phyloP scores from a whole-genome alignment of 2,888 invertebrate species.

The Brassicogethes aeneus region DNA sequence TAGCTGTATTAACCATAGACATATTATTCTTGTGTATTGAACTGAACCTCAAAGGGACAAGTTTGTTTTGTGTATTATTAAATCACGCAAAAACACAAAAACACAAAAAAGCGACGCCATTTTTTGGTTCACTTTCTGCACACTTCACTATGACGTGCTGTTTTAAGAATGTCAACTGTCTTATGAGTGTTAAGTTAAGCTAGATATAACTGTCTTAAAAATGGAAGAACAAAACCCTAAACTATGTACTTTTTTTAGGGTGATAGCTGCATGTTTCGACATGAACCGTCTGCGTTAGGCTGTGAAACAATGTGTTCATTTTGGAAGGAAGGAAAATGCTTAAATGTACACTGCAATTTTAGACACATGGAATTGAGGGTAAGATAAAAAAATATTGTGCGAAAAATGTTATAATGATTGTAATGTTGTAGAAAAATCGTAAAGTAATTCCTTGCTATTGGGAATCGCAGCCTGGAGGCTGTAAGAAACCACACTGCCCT shows the following conservation, averaged over 20 bases:
- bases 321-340: conserved; percentile 77
- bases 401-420: neutral
- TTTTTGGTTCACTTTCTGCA: no score
- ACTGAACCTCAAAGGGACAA: no score
- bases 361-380: conserved; percentile 81
- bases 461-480: conserved; percentile 79
- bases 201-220: no score
- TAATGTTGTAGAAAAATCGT: conserved; percentile 60
- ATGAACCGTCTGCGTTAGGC: conserved; percentile 74
- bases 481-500: conserved; percentile 76
- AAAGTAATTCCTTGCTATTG: conserved; percentile 79
- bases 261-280: conserved; percentile 71
- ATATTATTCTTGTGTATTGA: no score
- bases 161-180: no score
- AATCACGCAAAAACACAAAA: no score
- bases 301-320: conserved; percentile 73
- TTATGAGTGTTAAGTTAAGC: no score
- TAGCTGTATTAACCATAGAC: no score
- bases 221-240: no score
- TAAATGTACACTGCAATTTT: conserved; percentile 67
- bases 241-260: conserved; percentile 47
- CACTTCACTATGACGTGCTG: no score
- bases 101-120: no score
- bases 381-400: conserved; percentile 16
- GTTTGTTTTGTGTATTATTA: no score